These are phyloP conservation scores for Scaptomyza reducta DNA, from an alignment of 2,888 invertebrate genomes.

Conservation along the genomic window DNA sequence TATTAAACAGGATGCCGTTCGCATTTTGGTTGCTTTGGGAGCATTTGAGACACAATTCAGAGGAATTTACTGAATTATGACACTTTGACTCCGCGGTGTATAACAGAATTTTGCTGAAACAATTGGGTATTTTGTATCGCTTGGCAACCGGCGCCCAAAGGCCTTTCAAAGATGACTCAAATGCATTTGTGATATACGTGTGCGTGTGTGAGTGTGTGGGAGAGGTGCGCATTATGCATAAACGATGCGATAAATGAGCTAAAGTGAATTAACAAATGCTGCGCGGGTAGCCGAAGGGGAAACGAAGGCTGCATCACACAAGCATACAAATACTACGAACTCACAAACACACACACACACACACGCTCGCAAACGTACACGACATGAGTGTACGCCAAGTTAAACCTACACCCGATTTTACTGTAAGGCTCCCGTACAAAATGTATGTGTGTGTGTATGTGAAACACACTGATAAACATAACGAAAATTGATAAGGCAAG, in stretches of 20 bases:
- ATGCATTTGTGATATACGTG: conserved; percentile 12
- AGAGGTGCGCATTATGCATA: conserved; percentile 51
- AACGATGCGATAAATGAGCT: conserved; percentile 66
- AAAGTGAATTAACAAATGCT: conserved; percentile 58
- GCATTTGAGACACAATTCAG: conserved; percentile 49
- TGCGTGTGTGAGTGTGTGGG: neutral
- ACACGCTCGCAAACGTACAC: conserved; percentile 5
- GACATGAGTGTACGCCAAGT: conserved; percentile 49
- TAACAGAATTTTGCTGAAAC: conserved; percentile 33
- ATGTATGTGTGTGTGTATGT: conserved; percentile 1
- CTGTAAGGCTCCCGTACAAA: conserved; percentile 6
- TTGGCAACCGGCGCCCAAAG: conserved; percentile 5
- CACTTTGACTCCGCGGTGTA: conserved; percentile 26
- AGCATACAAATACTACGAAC: conserved; percentile 15
- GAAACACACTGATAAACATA: conserved; percentile 46
- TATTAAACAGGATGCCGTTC: conserved; percentile 33
- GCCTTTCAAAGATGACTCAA: conserved; percentile 60
- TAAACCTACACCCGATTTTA: conserved; percentile 58
- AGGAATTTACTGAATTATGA: conserved; percentile 24
- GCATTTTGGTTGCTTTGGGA: conserved; percentile 24
- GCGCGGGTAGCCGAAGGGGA: conserved; percentile 13
- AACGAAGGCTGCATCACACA: conserved; percentile 10
- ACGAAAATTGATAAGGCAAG: conserved; percentile 45
- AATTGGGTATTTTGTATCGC: neutral
- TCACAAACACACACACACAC: neutral